Evolutionary conservation across 1,140 invertebrate species (phyloP), one percentile per base, ranked within the genome.

Genomic region (Stegodyphus dumicola): DNA sequence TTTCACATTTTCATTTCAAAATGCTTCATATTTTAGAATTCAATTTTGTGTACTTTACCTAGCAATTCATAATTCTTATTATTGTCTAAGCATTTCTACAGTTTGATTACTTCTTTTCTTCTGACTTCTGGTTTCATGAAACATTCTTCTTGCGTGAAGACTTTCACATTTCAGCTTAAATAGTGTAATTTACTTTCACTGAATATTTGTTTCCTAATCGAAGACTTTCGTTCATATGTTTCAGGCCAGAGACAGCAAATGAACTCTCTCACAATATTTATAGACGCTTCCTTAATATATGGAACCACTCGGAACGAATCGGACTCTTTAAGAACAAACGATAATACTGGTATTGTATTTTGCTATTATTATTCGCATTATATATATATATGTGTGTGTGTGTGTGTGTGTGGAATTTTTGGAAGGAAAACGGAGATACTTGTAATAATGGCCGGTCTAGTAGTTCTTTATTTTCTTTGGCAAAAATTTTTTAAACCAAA

Each of bases 231-330:
- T 15, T 60, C 15, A 9, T 67, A 7, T 67, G 1, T 53, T 70
- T 92, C 11, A 98, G 96, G 96, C 13, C 95, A 96, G 0, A 92
- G 97, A 87, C 96, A 98, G 88, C 97, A 98, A 92, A 94, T 96
- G 6, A 98, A 98, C 91, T 95, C 97, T 89, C 97, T 98, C 89
- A 96, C 97, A 0, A 95, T 95, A 1, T 98, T 94, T 89, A 91
- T 98, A 60, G 97, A 98, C 89, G 95, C 91, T 0, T 97, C 96
- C 0, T 94, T 94, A 17, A 91, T 95, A 64, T 96, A 96, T 88
- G 95, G 95, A 0, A 95, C 93, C 51, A 83, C 84, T 52, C 71
- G 70, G 11, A 83, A 89, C 54, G 67, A 77, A 74, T 69, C 85
- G 5, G 17, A 52, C 7, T 51, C n/a, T 1, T 33, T 85, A 0